These are phyloP conservation scores for Choristoneura rosaceana DNA, from an alignment of 2,888 invertebrate species.

Conservation along the genomic window DNA sequence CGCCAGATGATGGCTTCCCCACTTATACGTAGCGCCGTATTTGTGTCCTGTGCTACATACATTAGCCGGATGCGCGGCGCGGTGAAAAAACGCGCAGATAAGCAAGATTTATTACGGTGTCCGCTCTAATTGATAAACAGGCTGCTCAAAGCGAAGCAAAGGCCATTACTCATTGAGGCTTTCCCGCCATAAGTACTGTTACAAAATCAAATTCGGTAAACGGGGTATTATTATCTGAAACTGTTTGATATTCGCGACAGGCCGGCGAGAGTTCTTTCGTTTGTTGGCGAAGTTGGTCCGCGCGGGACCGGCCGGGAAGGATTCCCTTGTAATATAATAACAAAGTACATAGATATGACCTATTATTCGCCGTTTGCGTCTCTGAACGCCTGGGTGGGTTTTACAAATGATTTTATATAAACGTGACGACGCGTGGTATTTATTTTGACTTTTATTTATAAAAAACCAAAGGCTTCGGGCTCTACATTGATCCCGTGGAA, in stretches of 20 bases:
- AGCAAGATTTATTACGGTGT: slow-evolving; percentile 15
- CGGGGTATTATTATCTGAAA: slow-evolving; percentile 16
- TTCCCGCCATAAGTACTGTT: neutral
- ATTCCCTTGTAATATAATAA: slow-evolving; percentile 23
- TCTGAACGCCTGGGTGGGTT: neutral
- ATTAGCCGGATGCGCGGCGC: neutral
- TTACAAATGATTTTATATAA: neutral
- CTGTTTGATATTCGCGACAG: slow-evolving; percentile 31
- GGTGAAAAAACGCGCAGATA: slow-evolving; percentile 12
- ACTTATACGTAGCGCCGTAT: neutral
- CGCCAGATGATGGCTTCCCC: neutral
- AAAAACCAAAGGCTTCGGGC: neutral
- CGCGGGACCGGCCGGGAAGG: slow-evolving; percentile 3
- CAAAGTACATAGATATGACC: slow-evolving; percentile 8
- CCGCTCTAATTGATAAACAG: slow-evolving; percentile 13
- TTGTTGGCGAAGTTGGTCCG: slow-evolving; percentile 24
- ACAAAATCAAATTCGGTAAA: slow-evolving; percentile 10
- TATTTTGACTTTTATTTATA: neutral
- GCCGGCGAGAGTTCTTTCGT: slow-evolving; percentile 24
- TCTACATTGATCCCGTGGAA: too few species aligned
- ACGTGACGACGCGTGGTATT: neutral
- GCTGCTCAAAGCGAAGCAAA: neutral
- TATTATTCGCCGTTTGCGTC: slow-evolving; percentile 15
- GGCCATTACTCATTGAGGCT: slow-evolving; percentile 3
- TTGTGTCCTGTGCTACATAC: neutral